These are phyloP conservation scores for Dinoponera quadriceps DNA, from an alignment of 1,140 invertebrate genomes.

Conservation along the genomic window DNA sequence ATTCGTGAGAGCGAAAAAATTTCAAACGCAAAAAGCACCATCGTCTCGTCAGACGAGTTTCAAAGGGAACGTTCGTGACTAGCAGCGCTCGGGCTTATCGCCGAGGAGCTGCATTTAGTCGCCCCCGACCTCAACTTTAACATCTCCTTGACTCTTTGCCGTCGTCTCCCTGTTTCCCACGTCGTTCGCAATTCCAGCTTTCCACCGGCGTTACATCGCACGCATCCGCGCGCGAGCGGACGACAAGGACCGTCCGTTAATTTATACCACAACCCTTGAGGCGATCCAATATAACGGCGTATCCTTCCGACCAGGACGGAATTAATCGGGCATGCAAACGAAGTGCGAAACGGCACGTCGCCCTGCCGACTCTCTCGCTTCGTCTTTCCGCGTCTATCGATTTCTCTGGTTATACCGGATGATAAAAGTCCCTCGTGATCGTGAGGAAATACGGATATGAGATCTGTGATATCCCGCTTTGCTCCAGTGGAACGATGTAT, in stretches of 20 bases:
- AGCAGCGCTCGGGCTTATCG: neutral
- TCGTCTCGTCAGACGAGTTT: slow-evolving; percentile 13
- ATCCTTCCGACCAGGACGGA: slow-evolving; percentile 6
- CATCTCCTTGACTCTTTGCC: slow-evolving; percentile 40
- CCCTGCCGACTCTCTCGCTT: neutral
- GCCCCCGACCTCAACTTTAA: slow-evolving; percentile 26
- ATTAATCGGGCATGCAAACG: slow-evolving; percentile 50
- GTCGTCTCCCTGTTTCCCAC: slow-evolving; percentile 34
- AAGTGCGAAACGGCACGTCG: slow-evolving; percentile 13
- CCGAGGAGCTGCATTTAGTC: slow-evolving; percentile 14
- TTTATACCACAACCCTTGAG: slow-evolving; percentile 51
- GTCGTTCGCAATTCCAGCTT: slow-evolving; percentile 37
- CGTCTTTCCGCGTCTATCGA: slow-evolving; percentile 12
- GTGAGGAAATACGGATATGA: slow-evolving; percentile 15
- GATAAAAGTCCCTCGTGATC: slow-evolving; percentile 7
- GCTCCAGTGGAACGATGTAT: slow-evolving; percentile 6
- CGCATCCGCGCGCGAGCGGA: neutral
- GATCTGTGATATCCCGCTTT: neutral
- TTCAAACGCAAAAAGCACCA: slow-evolving; percentile 15
- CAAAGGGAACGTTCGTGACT: slow-evolving; percentile 13
- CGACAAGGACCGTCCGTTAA: slow-evolving; percentile 49
- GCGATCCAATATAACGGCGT: slow-evolving; percentile 59
- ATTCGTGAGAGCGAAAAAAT: slow-evolving; percentile 9
- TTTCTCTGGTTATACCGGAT: slow-evolving; percentile 15
- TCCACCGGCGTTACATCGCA: slow-evolving; percentile 26